Evolutionary conservation across 2,797 vertebrate genomes (phyloP).

Genomic region (Oreochromis mossambicus): DNA sequence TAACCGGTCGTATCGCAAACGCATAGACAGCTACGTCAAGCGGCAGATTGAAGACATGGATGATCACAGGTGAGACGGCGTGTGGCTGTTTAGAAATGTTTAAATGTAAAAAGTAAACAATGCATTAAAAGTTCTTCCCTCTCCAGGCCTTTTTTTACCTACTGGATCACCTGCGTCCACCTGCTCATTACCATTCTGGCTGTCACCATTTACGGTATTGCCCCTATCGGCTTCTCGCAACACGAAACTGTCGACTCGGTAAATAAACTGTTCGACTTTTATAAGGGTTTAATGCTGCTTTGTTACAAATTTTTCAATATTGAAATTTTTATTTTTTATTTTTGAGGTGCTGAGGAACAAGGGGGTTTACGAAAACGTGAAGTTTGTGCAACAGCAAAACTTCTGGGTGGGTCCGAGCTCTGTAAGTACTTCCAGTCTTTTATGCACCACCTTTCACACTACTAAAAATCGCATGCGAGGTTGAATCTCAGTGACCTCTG

Average conservation of each 20-base stretch:
- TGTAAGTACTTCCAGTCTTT: conserved; percentile 72
- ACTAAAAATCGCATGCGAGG: fast-evolving
- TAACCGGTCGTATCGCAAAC: conserved; percentile 94
- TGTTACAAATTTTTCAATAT: background rate
- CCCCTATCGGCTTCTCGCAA: conserved; percentile 94
- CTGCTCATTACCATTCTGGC: conserved; percentile 91
- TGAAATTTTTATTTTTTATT: background rate
- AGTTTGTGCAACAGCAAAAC: conserved; percentile 96
- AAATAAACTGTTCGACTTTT: conserved; percentile 54
- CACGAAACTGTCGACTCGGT: conserved; percentile 96
- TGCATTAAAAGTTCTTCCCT: background rate
- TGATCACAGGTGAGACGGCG: conserved; percentile 85
- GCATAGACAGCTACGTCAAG: conserved; percentile 92
- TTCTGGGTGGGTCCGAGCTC: conserved; percentile 98
- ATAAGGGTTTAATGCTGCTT: background rate
- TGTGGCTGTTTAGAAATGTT: background rate
- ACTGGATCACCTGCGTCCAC: conserved; percentile 98
- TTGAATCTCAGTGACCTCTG: background rate
- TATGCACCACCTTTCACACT: background rate
- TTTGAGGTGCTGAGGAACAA: conserved; percentile 91
- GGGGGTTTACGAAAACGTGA: conserved; percentile 96
- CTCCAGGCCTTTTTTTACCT: conserved; percentile 93
- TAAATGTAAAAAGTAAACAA: background rate
- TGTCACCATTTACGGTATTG: conserved; percentile 91
- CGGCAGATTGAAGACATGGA: conserved; percentile 98